A percentile compares a stretch with the other conserved stretches of the same genome.
phyloP scores from a whole-genome alignment of 2,113 vertebrate species.

The Hyla sarda region DNA sequence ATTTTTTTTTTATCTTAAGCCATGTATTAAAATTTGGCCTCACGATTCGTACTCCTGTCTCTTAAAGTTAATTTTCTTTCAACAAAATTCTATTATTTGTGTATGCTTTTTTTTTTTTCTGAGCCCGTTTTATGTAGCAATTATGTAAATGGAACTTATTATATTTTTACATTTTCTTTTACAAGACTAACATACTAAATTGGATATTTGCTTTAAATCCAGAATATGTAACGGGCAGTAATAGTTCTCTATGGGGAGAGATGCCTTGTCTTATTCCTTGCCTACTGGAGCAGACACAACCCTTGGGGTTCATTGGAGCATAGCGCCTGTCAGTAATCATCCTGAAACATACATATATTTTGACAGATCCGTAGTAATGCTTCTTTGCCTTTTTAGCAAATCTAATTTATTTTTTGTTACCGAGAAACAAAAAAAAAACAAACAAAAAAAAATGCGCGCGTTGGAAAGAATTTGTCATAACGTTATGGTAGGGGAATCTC shows the following conservation, averaged over 20 bases:
- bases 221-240: conserved; percentile 2
- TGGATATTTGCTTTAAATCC: conserved; percentile 28
- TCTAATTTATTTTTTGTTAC: conserved; percentile 46
- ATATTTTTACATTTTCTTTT: conserved; percentile 19
- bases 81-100: not conserved
- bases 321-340: conserved; percentile 50
- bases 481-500: conserved; percentile 29
- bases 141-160: conserved; percentile 8
- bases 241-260: conserved; percentile 47
- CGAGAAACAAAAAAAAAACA: conserved; percentile 39
- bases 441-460: conserved; percentile 12
- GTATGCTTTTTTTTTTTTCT: not conserved
- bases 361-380: not conserved
- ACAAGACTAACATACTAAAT: not conserved
- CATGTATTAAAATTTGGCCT: not conserved
- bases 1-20: not conserved
- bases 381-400: conserved; percentile 45
- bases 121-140: not conserved
- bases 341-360: conserved; percentile 40
- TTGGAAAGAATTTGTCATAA: conserved; percentile 32
- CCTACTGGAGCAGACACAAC: conserved; percentile 38
- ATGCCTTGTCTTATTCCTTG: conserved; percentile 39
- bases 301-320: conserved; percentile 49
- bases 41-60: not conserved
- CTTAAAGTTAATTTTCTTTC: not conserved